Evolutionary conservation across 2,797 vertebrate genomes (phyloP), one percentile per base, ranked within the genome.

Genomic region (Scomberomorus guttatus): DNA sequence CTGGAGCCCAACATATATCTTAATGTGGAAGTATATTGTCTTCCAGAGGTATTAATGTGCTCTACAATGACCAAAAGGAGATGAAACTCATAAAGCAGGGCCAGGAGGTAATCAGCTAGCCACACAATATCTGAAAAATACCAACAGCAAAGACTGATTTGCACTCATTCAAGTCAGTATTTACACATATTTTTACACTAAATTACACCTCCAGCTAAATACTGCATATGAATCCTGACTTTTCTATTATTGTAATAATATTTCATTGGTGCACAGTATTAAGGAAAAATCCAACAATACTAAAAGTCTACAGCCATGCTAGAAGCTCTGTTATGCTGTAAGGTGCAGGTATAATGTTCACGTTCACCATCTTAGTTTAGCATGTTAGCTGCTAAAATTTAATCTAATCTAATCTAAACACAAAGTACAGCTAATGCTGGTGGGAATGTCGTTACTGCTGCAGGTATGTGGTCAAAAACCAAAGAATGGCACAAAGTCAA

Each of bases 1-100:
- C 87, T 64, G 79, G 80, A 82, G 81, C 60, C 74, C 86, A 82
- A 88, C 90, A 81, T 48, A 55, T 92, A 89, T 92, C 85, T 88
- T 93, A 89, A 91, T 93, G 86, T 79, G 34, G 64, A 86, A 58
- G 74, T 82, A 58, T 81, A 87, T 83, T 79, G 86, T 90, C 80
- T 90, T 82, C 56, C 81, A 8, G 80, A 73, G 73, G 85, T 69
- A 52, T 89, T 83, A 88, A 82, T 77, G 83, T 7, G 9, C 68
- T 66, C 32, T 78, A 56, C 78, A 71, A 80, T 90, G 79, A 76
- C 76, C 87, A 82, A 67, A 86, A 64, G 42, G 79, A 93, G 74
- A 92, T 89, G 84, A 84, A 83, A 65, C 67, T 74, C 81, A 63
- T 90, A 89, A 92, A 83, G 67, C 84, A 75, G 56, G 57, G 37